These are phyloP conservation scores for Yponomeuta evonymella DNA, from an alignment of 2,888 invertebrate genomes.

Conservation along the genomic window DNA sequence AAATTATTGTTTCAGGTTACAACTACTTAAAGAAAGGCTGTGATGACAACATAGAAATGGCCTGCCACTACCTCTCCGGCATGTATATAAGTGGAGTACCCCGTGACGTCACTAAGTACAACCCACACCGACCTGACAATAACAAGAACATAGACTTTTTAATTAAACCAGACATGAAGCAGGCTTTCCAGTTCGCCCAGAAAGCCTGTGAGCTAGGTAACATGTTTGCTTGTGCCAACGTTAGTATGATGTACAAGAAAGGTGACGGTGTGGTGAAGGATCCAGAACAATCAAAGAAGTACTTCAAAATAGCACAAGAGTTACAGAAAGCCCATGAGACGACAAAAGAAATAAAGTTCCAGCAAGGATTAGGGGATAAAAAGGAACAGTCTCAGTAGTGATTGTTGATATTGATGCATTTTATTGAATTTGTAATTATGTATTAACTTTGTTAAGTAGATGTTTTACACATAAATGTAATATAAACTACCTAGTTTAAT, in stretches of 20 bases:
- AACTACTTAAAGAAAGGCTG: conserved; percentile 78
- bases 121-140: conserved; percentile 53
- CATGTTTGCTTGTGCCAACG: conserved; percentile 92
- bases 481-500: too few species aligned
- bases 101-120: conserved; percentile 66
- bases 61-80: conserved; percentile 88
- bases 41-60: conserved; percentile 77
- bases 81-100: conserved; percentile 86
- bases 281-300: conserved; percentile 81
- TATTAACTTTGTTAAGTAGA: neutral
- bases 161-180: conserved; percentile 80
- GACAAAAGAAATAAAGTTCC: conserved; percentile 73
- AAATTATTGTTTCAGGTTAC: conserved; percentile 57
- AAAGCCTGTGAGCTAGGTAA: conserved; percentile 91
- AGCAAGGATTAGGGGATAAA: conserved; percentile 67
- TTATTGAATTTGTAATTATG: neutral
- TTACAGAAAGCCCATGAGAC: conserved; percentile 80
- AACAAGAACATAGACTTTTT: conserved; percentile 68
- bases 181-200: conserved; percentile 85
- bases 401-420: conserved; percentile 20
- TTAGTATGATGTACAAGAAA: conserved; percentile 89
- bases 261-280: conserved; percentile 90
- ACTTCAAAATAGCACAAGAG: conserved; percentile 81
- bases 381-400: conserved; percentile 22
- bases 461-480: too few species aligned